A percentile compares a stretch with the other conserved stretches of the same genome.
Conservation (phyloP, 2,113 vertebrate species). For the Otus sunia region DNA sequence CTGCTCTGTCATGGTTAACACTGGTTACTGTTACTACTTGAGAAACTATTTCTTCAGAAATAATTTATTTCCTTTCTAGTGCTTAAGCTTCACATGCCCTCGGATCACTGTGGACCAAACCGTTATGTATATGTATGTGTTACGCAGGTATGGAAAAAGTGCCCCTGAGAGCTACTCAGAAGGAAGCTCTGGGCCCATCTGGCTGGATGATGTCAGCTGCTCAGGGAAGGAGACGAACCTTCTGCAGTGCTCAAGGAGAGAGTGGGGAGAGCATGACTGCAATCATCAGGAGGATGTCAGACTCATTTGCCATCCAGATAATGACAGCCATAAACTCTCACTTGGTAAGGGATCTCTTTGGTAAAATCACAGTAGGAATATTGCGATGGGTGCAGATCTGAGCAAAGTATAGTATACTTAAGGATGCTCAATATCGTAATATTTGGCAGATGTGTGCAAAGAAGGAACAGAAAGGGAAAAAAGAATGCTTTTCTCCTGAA, state of each 20-base stretch:
- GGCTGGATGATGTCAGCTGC: constrained; percentile 91
- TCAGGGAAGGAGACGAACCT: constrained; percentile 86
- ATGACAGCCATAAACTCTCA: constrained; percentile 63
- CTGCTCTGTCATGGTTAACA: not conserved
- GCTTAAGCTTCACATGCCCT: not conserved
- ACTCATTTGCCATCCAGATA: constrained; percentile 79
- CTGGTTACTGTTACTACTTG: not conserved
- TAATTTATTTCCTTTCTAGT: not conserved
- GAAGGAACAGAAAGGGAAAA: not conserved
- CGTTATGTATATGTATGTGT: rapidly evolving
- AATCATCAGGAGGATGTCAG: constrained; percentile 86
- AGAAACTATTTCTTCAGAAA: not conserved
- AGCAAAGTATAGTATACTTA: not conserved
- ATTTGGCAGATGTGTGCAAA: not conserved
- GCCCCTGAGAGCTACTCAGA: constrained; percentile 67
- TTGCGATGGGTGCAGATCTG: not conserved
- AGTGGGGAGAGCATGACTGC: constrained; percentile 90
- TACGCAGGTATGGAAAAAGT: constrained; percentile 77
- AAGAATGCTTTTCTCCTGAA: not conserved
- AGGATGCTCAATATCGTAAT: not conserved
- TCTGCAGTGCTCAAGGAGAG: constrained; percentile 79
- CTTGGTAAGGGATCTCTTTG: constrained; percentile 74
- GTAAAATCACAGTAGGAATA: not conserved
- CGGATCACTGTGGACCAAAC: not conserved
- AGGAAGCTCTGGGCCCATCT: constrained; percentile 78